Percentiles rank a stretch among this genome's conserved stretches.
Conservation (phyloP, 1,140 invertebrate genomes). For the Eurosta solidaginis region DNA sequence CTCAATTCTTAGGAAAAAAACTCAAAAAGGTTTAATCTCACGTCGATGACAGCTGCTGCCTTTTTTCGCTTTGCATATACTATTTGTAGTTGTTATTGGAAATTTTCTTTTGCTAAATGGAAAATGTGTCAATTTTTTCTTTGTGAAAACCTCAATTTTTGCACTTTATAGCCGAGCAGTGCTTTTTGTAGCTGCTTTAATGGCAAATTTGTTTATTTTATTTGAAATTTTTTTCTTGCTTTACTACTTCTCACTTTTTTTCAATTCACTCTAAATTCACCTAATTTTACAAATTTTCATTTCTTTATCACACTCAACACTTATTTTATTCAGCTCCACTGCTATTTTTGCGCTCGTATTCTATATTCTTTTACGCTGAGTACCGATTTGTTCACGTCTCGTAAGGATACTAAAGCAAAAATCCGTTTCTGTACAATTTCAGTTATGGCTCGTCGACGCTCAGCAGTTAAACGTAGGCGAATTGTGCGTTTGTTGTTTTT, state of each 20-base stretch:
- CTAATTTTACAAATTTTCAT: neutral
- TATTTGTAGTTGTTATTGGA: too few relatives aligned
- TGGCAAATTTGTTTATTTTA: neutral
- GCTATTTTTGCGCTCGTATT: neutral
- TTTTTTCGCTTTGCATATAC: neutral
- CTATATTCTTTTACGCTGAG: conserved; percentile 29
- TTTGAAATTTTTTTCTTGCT: neutral
- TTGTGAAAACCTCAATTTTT: neutral
- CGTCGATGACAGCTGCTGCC: neutral
- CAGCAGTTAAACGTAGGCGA: neutral
- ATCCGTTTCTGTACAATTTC: neutral
- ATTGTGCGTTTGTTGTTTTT: conserved; percentile 18
- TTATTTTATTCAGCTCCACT: neutral
- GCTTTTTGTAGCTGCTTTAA: too few relatives aligned
- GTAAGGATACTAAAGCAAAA: conserved; percentile 28
- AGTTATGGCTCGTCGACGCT: neutral
- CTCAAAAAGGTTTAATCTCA: neutral
- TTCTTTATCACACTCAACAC: neutral
- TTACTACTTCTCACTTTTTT: too few relatives aligned
- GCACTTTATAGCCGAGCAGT: neutral
- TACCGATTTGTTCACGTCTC: conserved; percentile 15
- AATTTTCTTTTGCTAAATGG: too few relatives aligned
- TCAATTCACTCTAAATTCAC: neutral
- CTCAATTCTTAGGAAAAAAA: neutral
- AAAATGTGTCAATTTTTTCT: neutral